Conservation (phyloP, 2,888 invertebrate species). For the Aphodius granarius region DNA sequence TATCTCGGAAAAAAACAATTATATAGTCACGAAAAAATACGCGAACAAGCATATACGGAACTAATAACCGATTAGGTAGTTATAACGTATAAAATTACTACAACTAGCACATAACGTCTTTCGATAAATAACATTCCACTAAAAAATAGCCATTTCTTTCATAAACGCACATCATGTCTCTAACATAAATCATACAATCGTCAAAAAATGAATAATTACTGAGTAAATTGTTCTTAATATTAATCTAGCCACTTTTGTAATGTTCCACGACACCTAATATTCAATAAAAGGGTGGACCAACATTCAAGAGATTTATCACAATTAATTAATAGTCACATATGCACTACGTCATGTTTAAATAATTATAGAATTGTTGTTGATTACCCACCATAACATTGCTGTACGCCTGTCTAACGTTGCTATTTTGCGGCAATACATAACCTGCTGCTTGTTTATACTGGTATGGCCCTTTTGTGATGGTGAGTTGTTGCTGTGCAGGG, state of each 20-base stretch:
- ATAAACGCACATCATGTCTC: neutral
- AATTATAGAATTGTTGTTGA: neutral
- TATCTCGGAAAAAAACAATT: neutral
- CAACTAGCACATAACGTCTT: neutral
- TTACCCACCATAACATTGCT: neutral
- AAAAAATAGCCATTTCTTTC: neutral
- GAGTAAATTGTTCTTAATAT: neutral
- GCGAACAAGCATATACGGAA: neutral
- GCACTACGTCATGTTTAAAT: neutral
- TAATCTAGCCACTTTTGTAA: neutral
- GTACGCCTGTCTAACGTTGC: neutral
- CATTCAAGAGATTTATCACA: neutral
- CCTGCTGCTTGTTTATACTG: neutral
- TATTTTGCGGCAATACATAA: neutral
- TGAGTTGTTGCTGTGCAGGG: conserved; percentile 14
- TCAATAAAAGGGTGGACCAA: neutral
- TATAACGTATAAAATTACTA: neutral
- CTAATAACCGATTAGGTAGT: neutral
- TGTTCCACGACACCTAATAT: neutral
- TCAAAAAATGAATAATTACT: neutral
- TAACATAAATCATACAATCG: neutral
- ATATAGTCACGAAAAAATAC: neutral
- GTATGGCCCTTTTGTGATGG: neutral
- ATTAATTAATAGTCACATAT: neutral
- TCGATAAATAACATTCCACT: neutral